Percentiles rank a stretch among this genome's conserved stretches.
Evolutionary conservation across 2,888 invertebrate genomes (phyloP).

Genomic region (Andrena dorsata): DNA sequence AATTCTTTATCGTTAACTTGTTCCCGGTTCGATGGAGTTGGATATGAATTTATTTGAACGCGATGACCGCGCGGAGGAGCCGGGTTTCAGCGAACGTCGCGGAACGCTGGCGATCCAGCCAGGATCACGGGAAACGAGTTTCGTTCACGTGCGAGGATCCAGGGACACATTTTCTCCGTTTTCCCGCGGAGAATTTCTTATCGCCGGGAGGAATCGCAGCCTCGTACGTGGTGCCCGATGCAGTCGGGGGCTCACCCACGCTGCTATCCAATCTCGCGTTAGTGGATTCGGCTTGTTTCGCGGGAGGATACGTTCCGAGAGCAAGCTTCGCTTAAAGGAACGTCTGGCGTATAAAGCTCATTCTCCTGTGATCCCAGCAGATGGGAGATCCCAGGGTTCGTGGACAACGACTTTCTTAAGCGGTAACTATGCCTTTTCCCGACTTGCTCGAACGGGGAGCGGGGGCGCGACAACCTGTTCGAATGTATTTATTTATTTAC

Average conservation of each 20-base stretch:
- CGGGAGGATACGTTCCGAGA: constrained; percentile 28
- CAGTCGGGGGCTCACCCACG: constrained; percentile 34
- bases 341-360: constrained; percentile 35
- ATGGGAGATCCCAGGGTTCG: not conserved
- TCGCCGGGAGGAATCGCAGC: constrained; percentile 42
- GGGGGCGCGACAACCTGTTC: not conserved
- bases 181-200: constrained; percentile 28
- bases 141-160: constrained; percentile 14
- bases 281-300: constrained; percentile 55
- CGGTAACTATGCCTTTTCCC: not conserved
- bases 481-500: not conserved
- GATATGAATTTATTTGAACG: constrained; percentile 17
- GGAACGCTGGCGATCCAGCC: not conserved
- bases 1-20: not conserved
- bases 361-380: constrained; percentile 27
- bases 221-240: constrained; percentile 19
- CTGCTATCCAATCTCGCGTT: constrained; percentile 61
- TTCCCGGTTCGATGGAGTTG: not conserved
- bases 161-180: constrained; percentile 29
- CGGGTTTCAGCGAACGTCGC: not conserved
- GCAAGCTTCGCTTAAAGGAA: constrained; percentile 37
- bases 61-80: constrained; percentile 13
- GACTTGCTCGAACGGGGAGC: not conserved
- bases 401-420: constrained; percentile 10
- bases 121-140: constrained; percentile 33